Conservation (phyloP, 1,140 invertebrate species). For the Papilio polytes region DNA sequence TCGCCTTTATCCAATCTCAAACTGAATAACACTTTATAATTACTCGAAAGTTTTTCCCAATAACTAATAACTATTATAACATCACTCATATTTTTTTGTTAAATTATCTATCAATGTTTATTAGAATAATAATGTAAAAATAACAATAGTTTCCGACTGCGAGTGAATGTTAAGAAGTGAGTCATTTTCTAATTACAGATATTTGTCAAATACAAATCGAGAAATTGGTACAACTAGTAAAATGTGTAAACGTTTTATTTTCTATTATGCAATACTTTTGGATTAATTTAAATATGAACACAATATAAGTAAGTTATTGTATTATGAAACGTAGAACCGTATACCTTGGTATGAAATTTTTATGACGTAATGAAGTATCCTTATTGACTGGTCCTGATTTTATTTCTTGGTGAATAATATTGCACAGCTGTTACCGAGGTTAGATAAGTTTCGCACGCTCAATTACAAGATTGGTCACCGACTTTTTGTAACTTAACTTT, state of each 20-base stretch:
- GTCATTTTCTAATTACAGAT: neutral
- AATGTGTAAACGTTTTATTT: neutral
- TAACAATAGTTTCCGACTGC: neutral
- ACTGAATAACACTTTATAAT: slow-evolving; percentile 53
- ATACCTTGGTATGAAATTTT: too few species aligned
- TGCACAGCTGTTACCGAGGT: neutral
- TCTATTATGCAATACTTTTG: too few species aligned
- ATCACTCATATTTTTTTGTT: slow-evolving; percentile 6
- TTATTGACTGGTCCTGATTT: too few species aligned
- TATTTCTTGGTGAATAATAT: neutral
- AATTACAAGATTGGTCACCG: slow-evolving; percentile 10
- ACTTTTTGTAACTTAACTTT: neutral
- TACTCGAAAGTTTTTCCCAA: slow-evolving; percentile 40
- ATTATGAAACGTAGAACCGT: too few species aligned
- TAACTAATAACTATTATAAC: neutral
- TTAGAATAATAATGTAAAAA: neutral
- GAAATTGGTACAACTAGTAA: neutral
- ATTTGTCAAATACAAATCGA: neutral
- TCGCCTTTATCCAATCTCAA: slow-evolving; percentile 65
- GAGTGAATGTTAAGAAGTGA: slow-evolving; percentile 3
- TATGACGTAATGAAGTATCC: too few species aligned
- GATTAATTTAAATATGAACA: too few species aligned
- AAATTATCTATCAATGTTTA: neutral
- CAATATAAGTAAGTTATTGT: too few species aligned
- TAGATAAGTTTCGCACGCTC: neutral